Evolutionary conservation across 1,140 invertebrate species (phyloP), one percentile per base, ranked within the genome.

Genomic region (Calosoma granatense): DNA sequence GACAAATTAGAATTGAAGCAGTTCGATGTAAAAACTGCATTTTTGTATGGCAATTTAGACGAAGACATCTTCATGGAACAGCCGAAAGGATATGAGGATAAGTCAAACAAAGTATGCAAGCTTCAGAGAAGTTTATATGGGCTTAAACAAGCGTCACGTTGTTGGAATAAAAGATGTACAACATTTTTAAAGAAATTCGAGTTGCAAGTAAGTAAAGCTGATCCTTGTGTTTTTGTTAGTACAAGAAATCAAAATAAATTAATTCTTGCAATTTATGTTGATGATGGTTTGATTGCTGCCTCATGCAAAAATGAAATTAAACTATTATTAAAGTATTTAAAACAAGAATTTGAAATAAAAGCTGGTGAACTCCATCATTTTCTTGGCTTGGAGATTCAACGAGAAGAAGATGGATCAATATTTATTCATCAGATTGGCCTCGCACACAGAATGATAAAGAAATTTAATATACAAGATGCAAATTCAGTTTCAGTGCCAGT

Each of bases 11-110:
- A 39, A 17, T 60, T 76, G 4, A 51, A 57, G 23, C 69, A 74
- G 39, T 66, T 76, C 51, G 72, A 76, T 65, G 64, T 76, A 0
- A 70, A 67, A 54, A 70, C 70, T 54, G 74, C 74, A 1, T 75
- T 69, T 60, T 53, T 75, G 2, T 61, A 74, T 64, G 72, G 71
- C 9, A 47, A 67, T 19, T 39, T 74, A 6, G 61, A 70, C 2
- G 70, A 74, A 56, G 56, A 65, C 22, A 66, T 73, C 20, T 73
- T 62, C 59, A 70, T 75, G 62, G 59, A 67, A 55, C 58, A 67
- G 23, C 72, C 73, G 22, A 62, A 59, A 58, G 64, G 62, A 21
- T 54, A 61, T 19, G 15, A 57, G 6, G 60, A 65, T 6, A 22
- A 21, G 4, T 22, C 26, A 15, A 52, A 59, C 12, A 58, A 22